Evolutionary conservation across 2,113 vertebrate genomes (phyloP).

Genomic region (Rhombomys opimus): DNA sequence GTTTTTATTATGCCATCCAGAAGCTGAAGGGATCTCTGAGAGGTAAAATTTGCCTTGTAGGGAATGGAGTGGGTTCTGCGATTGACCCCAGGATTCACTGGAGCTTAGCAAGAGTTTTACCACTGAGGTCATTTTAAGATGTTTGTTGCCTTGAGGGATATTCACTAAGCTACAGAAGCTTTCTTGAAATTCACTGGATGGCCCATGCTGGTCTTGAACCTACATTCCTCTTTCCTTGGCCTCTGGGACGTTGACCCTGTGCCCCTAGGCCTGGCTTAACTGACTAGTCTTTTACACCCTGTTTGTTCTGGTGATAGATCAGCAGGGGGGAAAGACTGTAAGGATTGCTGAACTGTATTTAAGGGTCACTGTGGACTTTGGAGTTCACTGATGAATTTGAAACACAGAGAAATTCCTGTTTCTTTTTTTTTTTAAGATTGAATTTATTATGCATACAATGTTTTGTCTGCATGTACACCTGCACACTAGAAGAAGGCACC

Average conservation of each 20-base stretch:
- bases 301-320: not conserved
- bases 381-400: not conserved
- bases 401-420: conserved; percentile 17
- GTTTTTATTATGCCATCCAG: not conserved
- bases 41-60: not conserved
- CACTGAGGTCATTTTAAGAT: not conserved
- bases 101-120: not conserved
- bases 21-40: not conserved
- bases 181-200: not conserved
- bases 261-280: not conserved
- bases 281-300: not conserved
- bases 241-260: too few relatives aligned
- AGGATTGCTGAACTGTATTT: not conserved
- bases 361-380: conserved; percentile 4
- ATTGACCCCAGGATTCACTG: not conserved
- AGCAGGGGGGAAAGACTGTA: not conserved
- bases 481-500: too few relatives aligned
- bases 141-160: not conserved
- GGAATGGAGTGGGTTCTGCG: not conserved
- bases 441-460: too few relatives aligned
- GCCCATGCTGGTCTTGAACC: not conserved
- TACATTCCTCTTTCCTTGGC: not conserved
- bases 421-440: not conserved
- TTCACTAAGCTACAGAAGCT: not conserved
- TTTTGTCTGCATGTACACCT: too few relatives aligned